phyloP scores from a whole-genome alignment of 37 sponge, comb jelly and placozoan species.

The Dysidea cf. avara region DNA sequence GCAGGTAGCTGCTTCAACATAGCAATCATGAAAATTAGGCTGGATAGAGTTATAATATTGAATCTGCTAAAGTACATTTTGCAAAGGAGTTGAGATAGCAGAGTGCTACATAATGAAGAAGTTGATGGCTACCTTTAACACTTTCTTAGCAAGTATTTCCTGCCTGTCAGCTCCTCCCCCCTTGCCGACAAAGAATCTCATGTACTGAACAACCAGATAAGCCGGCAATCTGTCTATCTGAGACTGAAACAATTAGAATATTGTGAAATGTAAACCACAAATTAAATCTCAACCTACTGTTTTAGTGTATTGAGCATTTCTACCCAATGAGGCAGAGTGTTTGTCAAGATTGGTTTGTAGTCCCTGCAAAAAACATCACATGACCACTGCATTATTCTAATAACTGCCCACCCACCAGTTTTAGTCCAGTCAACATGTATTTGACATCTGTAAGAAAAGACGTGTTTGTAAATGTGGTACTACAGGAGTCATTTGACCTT shows the following conservation, averaged over 20 bases:
- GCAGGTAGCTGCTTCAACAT: too few species aligned
- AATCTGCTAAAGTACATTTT: neutral
- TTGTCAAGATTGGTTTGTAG: constrained; percentile 82
- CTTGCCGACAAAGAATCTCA: constrained; percentile 89
- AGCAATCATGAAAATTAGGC: too few species aligned
- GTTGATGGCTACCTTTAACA: constrained; percentile 57
- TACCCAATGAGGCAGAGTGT: constrained; percentile 68
- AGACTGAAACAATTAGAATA: constrained; percentile 47
- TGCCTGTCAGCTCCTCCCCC: constrained; percentile 57
- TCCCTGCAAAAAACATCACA: constrained; percentile 47
- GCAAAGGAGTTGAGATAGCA: neutral
- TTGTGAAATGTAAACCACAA: neutral
- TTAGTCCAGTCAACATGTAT: constrained; percentile 79
- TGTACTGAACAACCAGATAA: constrained; percentile 90
- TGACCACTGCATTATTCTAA: neutral
- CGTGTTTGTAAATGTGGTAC: neutral
- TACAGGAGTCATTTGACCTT: constrained; percentile 21
- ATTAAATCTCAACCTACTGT: constrained; percentile 30
- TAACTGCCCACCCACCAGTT: constrained; percentile 44
- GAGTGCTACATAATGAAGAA: neutral
- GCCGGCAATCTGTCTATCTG: constrained; percentile 78
- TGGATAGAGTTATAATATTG: too few species aligned
- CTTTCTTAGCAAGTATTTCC: constrained; percentile 74
- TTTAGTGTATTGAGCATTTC: constrained; percentile 89
- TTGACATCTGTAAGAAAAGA: constrained; percentile 67